These are phyloP conservation scores for Dromaius novaehollandiae DNA, from an alignment of 2,113 vertebrate genomes.

Conservation along the genomic window DNA sequence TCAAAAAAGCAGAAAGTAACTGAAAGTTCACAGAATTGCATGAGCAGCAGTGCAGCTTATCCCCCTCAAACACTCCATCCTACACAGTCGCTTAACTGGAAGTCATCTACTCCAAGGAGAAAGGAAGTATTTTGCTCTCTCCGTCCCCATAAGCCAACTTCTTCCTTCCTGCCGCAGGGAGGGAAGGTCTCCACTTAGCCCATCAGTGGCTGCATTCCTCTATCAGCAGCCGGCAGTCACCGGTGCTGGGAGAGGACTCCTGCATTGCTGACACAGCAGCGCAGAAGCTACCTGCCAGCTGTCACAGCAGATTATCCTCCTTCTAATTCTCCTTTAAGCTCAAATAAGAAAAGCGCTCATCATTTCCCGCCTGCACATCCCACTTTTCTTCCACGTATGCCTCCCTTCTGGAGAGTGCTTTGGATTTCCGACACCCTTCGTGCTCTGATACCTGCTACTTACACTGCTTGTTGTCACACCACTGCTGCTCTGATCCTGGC, in stretches of 20 bases:
- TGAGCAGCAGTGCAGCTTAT: neutral
- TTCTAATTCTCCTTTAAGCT: constrained; percentile 40
- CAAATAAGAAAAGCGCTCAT: constrained; percentile 47
- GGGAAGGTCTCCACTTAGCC: neutral
- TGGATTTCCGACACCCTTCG: neutral
- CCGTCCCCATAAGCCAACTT: neutral
- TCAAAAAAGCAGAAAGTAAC: neutral
- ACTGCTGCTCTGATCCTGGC: neutral
- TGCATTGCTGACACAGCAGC: neutral
- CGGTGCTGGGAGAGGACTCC: neutral
- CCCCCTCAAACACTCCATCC: neutral
- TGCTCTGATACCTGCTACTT: neutral
- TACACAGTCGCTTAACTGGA: neutral
- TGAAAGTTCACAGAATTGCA: neutral
- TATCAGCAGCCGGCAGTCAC: neutral
- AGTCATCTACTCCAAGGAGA: neutral
- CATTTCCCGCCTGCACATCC: neutral
- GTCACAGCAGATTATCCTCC: constrained; percentile 33
- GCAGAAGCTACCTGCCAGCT: constrained; percentile 33
- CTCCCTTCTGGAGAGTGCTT: neutral
- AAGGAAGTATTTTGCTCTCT: neutral
- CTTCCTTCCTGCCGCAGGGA: neutral
- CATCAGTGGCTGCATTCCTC: neutral
- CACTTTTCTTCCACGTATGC: neutral
- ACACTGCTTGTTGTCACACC: neutral